A percentile compares a stretch with the other conserved stretches of the same genome.
phyloP scores from a whole-genome alignment of 2,888 invertebrate species.

The Hirtodrosophila confusa region DNA sequence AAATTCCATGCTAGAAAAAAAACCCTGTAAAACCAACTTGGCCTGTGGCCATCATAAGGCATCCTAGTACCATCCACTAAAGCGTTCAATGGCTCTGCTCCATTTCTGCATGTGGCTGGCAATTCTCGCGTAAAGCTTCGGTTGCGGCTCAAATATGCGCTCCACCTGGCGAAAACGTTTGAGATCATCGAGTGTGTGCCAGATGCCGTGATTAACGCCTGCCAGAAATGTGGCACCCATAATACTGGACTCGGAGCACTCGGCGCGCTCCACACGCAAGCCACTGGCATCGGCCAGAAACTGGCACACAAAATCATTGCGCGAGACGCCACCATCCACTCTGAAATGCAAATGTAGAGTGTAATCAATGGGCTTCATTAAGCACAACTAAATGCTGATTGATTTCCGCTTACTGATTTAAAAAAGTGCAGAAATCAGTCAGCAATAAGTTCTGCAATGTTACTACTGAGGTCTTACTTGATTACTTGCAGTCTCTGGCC shows the following conservation, averaged over 20 bases:
- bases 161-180: slow-evolving; percentile 86
- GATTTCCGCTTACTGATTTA: too few species aligned
- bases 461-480: slow-evolving; percentile 84
- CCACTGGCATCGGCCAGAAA: slow-evolving; percentile 93
- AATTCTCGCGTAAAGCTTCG: slow-evolving; percentile 65
- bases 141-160: slow-evolving; percentile 86
- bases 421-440: too few species aligned
- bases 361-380: too few species aligned
- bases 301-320: slow-evolving; percentile 96
- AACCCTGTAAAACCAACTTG: slow-evolving; percentile 6
- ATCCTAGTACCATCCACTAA: slow-evolving; percentile 81
- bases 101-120: slow-evolving; percentile 74
- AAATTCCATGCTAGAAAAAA: slow-evolving; percentile 13
- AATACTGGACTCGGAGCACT: slow-evolving; percentile 91
- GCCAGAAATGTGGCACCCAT: slow-evolving; percentile 94
- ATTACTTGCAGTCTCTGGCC: slow-evolving; percentile 86
- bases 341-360: slow-evolving; percentile 84
- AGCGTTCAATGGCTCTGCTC: slow-evolving; percentile 80
- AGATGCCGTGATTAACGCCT: slow-evolving; percentile 92
- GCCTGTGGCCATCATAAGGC: neutral
- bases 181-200: slow-evolving; percentile 89
- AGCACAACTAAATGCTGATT: too few species aligned
- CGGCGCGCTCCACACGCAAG: slow-evolving; percentile 89
- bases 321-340: slow-evolving; percentile 98
- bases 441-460: too few species aligned